Conservation (phyloP, 1,140 invertebrate species). For the Nasonia vitripennis region DNA sequence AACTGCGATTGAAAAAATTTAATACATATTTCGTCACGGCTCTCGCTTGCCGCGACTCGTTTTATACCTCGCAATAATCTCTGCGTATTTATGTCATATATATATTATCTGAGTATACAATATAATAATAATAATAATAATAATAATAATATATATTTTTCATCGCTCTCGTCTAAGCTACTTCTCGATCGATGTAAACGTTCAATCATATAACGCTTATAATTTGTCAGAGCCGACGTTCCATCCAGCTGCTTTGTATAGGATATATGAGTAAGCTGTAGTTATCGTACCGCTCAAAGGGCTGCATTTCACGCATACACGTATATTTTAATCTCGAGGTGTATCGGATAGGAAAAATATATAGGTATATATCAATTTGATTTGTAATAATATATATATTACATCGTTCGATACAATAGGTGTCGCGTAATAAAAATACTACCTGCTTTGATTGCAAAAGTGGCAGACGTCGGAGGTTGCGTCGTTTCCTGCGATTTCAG, state of each 20-base stretch:
- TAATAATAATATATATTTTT: neutral
- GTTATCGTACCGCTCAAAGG: neutral
- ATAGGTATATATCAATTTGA: neutral
- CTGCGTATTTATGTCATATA: too few relatives aligned
- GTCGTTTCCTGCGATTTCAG: slow-evolving; percentile 15
- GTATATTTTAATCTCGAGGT: neutral
- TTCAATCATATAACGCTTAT: neutral
- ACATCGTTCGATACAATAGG: too few relatives aligned
- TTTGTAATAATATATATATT: neutral
- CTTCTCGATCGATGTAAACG: slow-evolving; percentile 36
- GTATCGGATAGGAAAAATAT: neutral
- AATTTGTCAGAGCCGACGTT: slow-evolving; percentile 11
- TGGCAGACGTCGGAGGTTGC: neutral
- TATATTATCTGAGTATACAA: slow-evolving; percentile 8
- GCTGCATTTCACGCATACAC: neutral
- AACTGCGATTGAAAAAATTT: neutral
- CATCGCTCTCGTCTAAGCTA: neutral
- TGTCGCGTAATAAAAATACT: neutral
- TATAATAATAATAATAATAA: slow-evolving; percentile 24
- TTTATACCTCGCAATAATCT: too few relatives aligned
- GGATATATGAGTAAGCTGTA: neutral
- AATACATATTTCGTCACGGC: neutral
- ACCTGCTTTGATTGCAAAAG: slow-evolving; percentile 4
- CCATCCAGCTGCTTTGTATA: slow-evolving; percentile 38
- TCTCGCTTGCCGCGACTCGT: too few relatives aligned